Percentiles rank a stretch among this genome's conserved stretches.
These are phyloP conservation scores for Tetragonula carbonaria DNA, from an alignment of 2,888 invertebrate genomes.

Conservation along the genomic window DNA sequence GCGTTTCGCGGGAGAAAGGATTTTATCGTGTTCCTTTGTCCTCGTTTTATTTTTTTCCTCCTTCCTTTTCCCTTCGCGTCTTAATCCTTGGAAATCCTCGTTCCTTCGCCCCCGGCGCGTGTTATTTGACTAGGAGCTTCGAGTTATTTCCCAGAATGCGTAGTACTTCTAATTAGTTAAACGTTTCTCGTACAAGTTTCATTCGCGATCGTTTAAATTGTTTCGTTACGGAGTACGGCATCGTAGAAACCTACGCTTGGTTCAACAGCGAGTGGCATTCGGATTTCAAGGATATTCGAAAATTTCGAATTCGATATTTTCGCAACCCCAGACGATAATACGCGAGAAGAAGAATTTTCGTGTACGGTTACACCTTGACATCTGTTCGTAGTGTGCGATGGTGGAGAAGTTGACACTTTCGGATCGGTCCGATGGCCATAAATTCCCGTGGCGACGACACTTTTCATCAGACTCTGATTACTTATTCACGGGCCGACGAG, in stretches of 20 bases:
- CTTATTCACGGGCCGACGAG: slow-evolving; percentile 76
- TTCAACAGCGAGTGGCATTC: neutral
- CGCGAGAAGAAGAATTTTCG: slow-evolving; percentile 40
- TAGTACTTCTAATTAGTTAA: neutral
- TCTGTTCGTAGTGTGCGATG: slow-evolving; percentile 35
- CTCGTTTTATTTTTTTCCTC: neutral
- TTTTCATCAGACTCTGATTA: slow-evolving; percentile 78
- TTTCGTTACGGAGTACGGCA: neutral
- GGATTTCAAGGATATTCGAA: neutral
- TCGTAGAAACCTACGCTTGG: no score
- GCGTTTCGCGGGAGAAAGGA: slow-evolving; percentile 25
- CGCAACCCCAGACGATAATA: neutral
- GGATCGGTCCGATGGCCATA: slow-evolving; percentile 69
- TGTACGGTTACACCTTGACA: slow-evolving; percentile 41
- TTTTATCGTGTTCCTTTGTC: slow-evolving; percentile 43
- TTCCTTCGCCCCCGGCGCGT: neutral
- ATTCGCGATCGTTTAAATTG: neutral
- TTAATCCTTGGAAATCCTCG: slow-evolving; percentile 9
- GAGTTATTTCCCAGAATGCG: neutral
- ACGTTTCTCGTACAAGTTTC: neutral
- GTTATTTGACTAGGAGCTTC: neutral
- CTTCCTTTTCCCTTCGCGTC: neutral
- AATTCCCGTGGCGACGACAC: slow-evolving; percentile 75
- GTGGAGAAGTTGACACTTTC: slow-evolving; percentile 69
- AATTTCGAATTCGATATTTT: neutral